Conservation (phyloP, 2,113 vertebrate species). For the Labeo catla region DNA sequence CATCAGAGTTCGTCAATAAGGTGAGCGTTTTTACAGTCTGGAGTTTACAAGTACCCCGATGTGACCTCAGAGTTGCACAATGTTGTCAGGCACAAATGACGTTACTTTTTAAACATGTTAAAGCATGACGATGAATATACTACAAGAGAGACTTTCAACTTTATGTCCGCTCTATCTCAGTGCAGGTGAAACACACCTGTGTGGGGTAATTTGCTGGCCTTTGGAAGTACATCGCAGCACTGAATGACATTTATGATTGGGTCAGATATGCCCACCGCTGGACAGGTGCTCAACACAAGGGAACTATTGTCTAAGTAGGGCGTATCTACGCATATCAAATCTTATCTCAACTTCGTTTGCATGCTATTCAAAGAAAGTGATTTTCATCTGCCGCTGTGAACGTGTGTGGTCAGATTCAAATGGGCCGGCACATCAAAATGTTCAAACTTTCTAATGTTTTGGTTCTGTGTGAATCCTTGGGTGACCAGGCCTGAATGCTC, state of each 20-base stretch:
- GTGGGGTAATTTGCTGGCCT: conserved; percentile 59
- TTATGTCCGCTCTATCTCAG: conserved; percentile 46
- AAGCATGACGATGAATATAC: conserved; percentile 56
- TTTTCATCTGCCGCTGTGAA: conserved; percentile 44
- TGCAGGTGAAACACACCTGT: conserved; percentile 53
- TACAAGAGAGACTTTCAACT: conserved; percentile 22
- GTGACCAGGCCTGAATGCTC: conserved; percentile 26
- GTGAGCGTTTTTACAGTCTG: conserved; percentile 57
- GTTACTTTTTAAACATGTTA: conserved; percentile 62
- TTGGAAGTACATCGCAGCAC: conserved; percentile 50
- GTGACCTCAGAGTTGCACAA: conserved; percentile 60
- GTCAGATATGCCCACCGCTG: conserved; percentile 49
- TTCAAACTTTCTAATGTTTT: conserved; percentile 45
- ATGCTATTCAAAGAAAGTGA: conserved; percentile 23
- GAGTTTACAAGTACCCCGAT: conserved; percentile 70
- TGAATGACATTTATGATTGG: conserved; percentile 53
- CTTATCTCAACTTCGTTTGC: conserved; percentile 58
- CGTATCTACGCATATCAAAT: conserved; percentile 47
- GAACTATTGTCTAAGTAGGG: conserved; percentile 44
- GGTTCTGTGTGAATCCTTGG: conserved; percentile 30
- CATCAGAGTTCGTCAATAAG: conserved; percentile 58
- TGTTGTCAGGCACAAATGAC: conserved; percentile 19
- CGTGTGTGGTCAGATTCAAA: conserved; percentile 49
- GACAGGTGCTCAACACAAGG: conserved; percentile 63
- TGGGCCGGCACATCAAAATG: conserved; percentile 44